These are phyloP conservation scores for Ecdyonurus torrentis DNA, from an alignment of 2,888 invertebrate species.

Conservation along the genomic window DNA sequence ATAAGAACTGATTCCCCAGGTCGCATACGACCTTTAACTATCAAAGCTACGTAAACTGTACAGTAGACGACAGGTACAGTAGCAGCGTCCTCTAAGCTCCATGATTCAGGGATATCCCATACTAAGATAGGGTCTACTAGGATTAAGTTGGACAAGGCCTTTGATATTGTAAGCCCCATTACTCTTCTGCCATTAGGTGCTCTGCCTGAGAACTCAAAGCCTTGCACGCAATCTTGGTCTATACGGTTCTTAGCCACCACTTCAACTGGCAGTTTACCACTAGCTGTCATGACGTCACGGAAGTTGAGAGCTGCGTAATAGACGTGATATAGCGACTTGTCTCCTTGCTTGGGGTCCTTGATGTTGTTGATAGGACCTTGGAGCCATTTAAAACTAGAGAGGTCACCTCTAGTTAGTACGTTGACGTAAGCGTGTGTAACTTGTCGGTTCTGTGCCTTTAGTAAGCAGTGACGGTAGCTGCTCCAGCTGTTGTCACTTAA, in stretches of 20 bases:
- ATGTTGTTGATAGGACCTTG: conserved; percentile 40
- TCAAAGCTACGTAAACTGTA: conserved; percentile 41
- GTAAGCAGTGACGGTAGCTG: conserved; percentile 61
- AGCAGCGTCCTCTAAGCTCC: conserved; percentile 45
- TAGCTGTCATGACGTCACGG: conserved; percentile 87
- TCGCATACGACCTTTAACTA: conserved; percentile 34
- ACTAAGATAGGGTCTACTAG: conserved; percentile 28
- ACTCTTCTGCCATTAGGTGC: conserved; percentile 24
- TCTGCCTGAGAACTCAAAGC: conserved; percentile 38
- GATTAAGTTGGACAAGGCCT: conserved; percentile 35
- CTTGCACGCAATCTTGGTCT: conserved; percentile 36
- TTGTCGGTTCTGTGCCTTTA: conserved; percentile 21
- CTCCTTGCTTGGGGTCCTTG: not conserved
- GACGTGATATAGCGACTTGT: conserved; percentile 30
- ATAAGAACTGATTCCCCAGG: conserved; percentile 30
- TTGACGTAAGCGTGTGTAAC: conserved; percentile 60
- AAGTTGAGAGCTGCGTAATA: conserved; percentile 77
- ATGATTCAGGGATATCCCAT: conserved; percentile 38
- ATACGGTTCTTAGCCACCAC: conserved; percentile 49
- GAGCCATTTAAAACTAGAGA: conserved; percentile 71
- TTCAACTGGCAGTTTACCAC: conserved; percentile 74
- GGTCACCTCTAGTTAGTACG: conserved; percentile 62
- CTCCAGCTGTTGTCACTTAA: conserved; percentile 49
- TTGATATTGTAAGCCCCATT: conserved; percentile 27
- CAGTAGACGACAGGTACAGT: conserved; percentile 46